A percentile compares a stretch with the other conserved stretches of the same genome.
Conservation (phyloP, 35 echinoderm and acorn worm genomes). For the Hemicentrotus pulcherrimus region DNA sequence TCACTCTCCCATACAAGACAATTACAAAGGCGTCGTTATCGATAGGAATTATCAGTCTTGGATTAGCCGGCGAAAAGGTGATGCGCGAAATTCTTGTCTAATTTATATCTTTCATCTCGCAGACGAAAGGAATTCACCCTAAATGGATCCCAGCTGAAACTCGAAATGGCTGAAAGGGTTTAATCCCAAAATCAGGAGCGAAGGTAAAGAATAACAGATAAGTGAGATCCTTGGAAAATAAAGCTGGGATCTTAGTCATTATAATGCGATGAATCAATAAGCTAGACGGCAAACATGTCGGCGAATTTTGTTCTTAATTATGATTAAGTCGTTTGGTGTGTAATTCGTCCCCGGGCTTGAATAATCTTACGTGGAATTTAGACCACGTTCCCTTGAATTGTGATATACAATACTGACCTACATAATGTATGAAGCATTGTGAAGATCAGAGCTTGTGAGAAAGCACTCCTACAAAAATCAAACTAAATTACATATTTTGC, state of each 20-base stretch:
- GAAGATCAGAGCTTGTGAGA: too few relatives aligned
- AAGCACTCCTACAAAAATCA: too few relatives aligned
- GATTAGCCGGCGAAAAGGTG: background rate
- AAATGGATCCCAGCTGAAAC: background rate
- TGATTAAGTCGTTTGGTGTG: background rate
- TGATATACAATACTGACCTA: too few relatives aligned
- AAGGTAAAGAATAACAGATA: background rate
- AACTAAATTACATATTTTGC: too few relatives aligned
- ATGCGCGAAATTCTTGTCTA: background rate
- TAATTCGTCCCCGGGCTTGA: background rate
- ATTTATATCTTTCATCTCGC: background rate
- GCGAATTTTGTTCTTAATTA: background rate
- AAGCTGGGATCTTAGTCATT: background rate
- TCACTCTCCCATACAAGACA: background rate
- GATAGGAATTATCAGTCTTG: background rate
- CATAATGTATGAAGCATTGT: too few relatives aligned
- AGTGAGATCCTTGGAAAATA: background rate
- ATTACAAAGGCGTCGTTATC: background rate
- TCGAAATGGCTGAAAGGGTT: background rate
- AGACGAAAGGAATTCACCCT: background rate
- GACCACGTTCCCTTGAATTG: background rate
- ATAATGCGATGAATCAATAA: background rate
- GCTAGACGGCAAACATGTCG: conserved; percentile 15
- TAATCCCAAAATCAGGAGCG: background rate
- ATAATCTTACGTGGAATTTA: background rate